These are phyloP conservation scores for Leptinotarsa undecemlineata DNA, from an alignment of 1,140 invertebrate genomes.

Conservation along the genomic window DNA sequence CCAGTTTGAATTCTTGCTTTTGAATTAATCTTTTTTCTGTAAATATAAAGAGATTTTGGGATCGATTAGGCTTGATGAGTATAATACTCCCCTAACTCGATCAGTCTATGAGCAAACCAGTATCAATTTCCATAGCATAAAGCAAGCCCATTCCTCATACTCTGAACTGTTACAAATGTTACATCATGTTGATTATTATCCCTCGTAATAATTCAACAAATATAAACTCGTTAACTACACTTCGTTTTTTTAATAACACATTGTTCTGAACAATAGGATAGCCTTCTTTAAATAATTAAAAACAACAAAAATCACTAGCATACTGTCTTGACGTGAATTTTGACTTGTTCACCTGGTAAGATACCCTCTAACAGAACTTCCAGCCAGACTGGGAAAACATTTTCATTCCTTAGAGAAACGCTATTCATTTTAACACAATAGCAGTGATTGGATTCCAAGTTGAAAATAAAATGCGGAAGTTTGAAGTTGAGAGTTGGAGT, in stretches of 20 bases:
- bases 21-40: too few relatives aligned
- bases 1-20: too few relatives aligned
- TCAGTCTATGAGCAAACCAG: too few relatives aligned
- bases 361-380: neutral
- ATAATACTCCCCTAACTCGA: too few relatives aligned
- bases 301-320: neutral
- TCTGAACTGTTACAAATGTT: too few relatives aligned
- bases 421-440: constrained; percentile 14
- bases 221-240: neutral
- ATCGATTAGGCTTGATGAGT: too few relatives aligned
- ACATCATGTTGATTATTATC: too few relatives aligned
- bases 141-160: too few relatives aligned
- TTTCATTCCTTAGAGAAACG: constrained; percentile 5
- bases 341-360: neutral
- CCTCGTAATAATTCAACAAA: neutral
- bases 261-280: neutral
- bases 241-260: neutral
- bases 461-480: constrained; percentile 18
- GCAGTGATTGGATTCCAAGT: constrained; percentile 18
- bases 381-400: neutral
- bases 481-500: constrained; percentile 26
- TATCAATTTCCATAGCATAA: too few relatives aligned
- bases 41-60: too few relatives aligned
- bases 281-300: neutral
- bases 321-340: neutral